Evolutionary conservation across 2,113 vertebrate species (phyloP).

Genomic region (Vulpes ferrilata): DNA sequence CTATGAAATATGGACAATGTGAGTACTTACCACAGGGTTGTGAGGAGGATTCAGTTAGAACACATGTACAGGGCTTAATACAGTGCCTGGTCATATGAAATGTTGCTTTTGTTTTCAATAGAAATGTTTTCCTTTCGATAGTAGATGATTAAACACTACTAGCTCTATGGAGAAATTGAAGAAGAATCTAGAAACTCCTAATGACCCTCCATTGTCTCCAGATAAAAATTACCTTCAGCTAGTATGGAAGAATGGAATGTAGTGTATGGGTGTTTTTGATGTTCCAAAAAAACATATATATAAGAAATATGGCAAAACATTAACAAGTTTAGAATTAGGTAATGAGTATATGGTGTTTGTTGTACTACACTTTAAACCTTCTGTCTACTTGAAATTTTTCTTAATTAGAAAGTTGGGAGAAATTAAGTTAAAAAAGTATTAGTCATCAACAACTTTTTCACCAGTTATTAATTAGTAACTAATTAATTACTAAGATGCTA

Average conservation of each 20-base stretch:
- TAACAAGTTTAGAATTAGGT: neutral
- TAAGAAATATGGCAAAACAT: neutral
- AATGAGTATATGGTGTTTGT: neutral
- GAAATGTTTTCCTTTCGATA: neutral
- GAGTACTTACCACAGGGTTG: neutral
- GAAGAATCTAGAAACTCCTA: neutral
- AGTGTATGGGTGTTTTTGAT: neutral
- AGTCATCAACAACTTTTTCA: neutral
- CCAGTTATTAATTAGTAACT: neutral
- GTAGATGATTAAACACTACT: neutral
- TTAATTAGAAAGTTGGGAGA: neutral
- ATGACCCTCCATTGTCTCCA: constrained; percentile 19
- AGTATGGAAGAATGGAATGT: neutral
- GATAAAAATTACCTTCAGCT: neutral
- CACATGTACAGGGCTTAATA: neutral
- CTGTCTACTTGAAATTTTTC: neutral
- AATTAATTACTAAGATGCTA: neutral
- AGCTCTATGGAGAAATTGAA: neutral
- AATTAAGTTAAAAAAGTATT: neutral
- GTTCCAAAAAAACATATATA: neutral
- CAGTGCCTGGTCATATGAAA: neutral
- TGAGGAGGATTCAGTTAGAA: neutral
- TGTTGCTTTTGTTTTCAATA: neutral
- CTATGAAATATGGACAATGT: neutral
- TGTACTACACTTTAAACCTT: neutral